These are phyloP conservation scores for Benthochromis sp. DNA, from an alignment of 2,113 vertebrate species.

Conservation along the genomic window DNA sequence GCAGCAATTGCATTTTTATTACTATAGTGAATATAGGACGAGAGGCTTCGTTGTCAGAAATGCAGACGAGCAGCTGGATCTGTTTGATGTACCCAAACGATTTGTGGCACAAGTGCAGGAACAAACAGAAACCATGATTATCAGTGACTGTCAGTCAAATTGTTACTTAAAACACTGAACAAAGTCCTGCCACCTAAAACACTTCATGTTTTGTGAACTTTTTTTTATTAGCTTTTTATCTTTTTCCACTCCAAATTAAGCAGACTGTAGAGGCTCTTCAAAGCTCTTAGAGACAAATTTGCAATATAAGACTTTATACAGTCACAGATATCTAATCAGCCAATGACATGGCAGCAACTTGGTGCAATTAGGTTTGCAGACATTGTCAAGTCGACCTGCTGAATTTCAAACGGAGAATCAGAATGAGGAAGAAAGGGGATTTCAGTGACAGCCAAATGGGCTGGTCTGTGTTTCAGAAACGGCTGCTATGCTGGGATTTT, in stretches of 20 bases:
- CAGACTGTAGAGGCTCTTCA: background rate
- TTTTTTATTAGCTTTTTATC: background rate
- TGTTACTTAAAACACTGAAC: background rate
- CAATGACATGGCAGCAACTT: background rate
- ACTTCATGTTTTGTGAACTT: background rate
- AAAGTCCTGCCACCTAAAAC: background rate
- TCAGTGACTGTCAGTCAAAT: background rate
- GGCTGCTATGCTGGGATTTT: background rate
- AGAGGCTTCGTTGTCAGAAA: background rate
- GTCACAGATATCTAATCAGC: background rate
- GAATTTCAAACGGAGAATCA: background rate
- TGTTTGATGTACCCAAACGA: background rate
- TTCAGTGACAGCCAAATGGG: background rate
- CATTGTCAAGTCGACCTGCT: background rate
- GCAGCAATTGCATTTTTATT: background rate
- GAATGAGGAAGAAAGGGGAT: background rate
- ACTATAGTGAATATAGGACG: background rate
- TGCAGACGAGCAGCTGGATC: background rate
- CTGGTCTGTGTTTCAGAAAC: background rate
- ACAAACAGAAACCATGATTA: background rate
- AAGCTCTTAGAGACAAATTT: background rate
- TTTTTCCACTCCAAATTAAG: background rate
- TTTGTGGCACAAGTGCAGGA: background rate
- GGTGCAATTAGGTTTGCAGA: background rate
- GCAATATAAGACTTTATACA: too few species aligned